A percentile compares a stretch with the other conserved stretches of the same genome.
Conservation (phyloP, 2,113 vertebrate genomes). For the Peromyscus californicus region DNA sequence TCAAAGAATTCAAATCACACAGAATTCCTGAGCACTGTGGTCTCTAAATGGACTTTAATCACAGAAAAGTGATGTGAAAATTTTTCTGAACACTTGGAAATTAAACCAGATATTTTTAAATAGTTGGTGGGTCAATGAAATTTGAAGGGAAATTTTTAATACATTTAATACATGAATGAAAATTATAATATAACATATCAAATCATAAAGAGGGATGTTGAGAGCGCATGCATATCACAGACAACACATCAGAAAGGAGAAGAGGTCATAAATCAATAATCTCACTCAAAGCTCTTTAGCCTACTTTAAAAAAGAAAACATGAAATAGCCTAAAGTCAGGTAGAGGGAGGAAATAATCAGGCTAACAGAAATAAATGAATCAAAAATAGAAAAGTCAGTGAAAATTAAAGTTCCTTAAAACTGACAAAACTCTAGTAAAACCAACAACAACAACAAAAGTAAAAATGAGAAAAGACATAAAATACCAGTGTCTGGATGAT, state of each 20-base stretch:
- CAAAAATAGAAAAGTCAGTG: not conserved
- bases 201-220: not conserved
- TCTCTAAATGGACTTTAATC: not conserved
- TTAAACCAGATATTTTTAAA: not conserved
- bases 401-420: not conserved
- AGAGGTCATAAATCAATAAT: not conserved
- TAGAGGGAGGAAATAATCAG: not conserved
- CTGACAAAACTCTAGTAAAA: conserved; percentile 10
- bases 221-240: not conserved
- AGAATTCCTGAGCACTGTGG: not conserved
- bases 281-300: not conserved
- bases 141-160: not conserved
- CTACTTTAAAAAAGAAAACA: not conserved
- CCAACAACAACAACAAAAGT: not conserved
- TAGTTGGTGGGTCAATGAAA: not conserved
- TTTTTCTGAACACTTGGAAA: not conserved
- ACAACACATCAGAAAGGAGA: not conserved
- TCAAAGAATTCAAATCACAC: not conserved
- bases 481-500: not conserved
- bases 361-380: not conserved
- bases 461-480: not conserved
- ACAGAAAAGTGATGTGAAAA: not conserved
- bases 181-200: not conserved
- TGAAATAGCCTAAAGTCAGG: not conserved
- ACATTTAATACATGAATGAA: not conserved